Evolutionary conservation across 2,888 invertebrate genomes (phyloP).

Genomic region (Portevinia maculata): DNA sequence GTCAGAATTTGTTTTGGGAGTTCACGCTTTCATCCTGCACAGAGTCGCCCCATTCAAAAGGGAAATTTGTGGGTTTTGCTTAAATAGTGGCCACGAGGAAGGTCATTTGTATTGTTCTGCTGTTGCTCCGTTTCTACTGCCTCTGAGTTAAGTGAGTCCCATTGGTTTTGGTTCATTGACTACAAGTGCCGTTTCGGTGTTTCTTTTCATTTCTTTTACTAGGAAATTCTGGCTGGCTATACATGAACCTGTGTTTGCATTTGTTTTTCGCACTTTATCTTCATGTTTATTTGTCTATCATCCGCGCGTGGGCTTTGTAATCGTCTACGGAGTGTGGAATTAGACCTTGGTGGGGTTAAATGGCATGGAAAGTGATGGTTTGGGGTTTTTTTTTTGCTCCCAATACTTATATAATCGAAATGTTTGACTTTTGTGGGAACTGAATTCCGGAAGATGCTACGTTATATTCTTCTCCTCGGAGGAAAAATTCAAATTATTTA

Average conservation of each 20-base stretch:
- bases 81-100: constrained; percentile 40
- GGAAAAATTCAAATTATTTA: constrained; percentile 52
- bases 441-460: too few species aligned
- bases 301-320: constrained; percentile 50
- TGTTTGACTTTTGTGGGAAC: constrained; percentile 66
- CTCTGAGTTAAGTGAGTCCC: constrained; percentile 65
- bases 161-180: constrained; percentile 71
- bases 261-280: constrained; percentile 4
- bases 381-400: constrained; percentile 13
- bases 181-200: constrained; percentile 67
- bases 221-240: constrained; percentile 28
- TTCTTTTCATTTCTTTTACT: constrained; percentile 49
- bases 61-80: constrained; percentile 60
- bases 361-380: constrained; percentile 69
- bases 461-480: not conserved
- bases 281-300: constrained; percentile 21
- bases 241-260: constrained; percentile 49
- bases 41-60: constrained; percentile 1
- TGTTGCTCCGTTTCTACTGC: constrained; percentile 8
- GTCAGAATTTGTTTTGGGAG: constrained; percentile 68
- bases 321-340: constrained; percentile 58
- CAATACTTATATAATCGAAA: constrained; percentile 69
- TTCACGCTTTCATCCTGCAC: constrained; percentile 39
- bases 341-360: constrained; percentile 65
- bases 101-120: constrained; percentile 45